Evolutionary conservation across 2,113 vertebrate genomes (phyloP).

Genomic region (Rhynchomys soricoides): DNA sequence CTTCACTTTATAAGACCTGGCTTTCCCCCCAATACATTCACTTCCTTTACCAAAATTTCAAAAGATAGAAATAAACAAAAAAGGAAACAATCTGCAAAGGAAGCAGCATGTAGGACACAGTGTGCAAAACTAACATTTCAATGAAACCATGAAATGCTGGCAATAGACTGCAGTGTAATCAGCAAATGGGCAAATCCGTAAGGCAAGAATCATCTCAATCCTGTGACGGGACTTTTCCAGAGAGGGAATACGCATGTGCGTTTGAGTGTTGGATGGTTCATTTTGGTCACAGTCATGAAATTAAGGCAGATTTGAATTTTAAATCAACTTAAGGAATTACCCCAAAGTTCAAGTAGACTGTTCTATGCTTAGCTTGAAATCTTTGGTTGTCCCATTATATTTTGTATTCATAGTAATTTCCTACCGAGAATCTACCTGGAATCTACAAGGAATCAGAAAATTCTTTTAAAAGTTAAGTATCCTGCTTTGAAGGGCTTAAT

Average conservation of each 20-base stretch:
- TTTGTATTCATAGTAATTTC: background rate
- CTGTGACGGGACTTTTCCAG: constrained; percentile 2
- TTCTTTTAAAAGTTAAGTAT: constrained; percentile 8
- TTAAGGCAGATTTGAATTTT: constrained; percentile 2
- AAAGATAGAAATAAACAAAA: background rate
- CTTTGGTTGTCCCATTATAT: background rate
- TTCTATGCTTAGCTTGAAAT: background rate
- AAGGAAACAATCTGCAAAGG: constrained; percentile 11
- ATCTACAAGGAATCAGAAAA: constrained; percentile 40
- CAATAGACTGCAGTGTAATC: background rate
- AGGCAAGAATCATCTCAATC: background rate
- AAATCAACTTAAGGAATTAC: background rate
- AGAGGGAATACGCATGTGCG: background rate
- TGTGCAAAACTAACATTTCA: background rate
- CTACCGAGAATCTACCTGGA: background rate
- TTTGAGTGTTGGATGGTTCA: background rate
- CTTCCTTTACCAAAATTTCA: constrained; percentile 27
- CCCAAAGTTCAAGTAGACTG: background rate
- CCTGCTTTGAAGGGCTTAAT: constrained; percentile 66
- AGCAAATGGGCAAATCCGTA: background rate
- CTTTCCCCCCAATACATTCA: background rate
- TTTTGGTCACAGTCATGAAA: constrained; percentile 5
- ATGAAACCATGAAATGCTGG: background rate
- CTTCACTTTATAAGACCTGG: background rate
- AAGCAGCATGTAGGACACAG: constrained; percentile 5